Conservation (phyloP, 2,113 vertebrate species). For the Eublepharis macularius region DNA sequence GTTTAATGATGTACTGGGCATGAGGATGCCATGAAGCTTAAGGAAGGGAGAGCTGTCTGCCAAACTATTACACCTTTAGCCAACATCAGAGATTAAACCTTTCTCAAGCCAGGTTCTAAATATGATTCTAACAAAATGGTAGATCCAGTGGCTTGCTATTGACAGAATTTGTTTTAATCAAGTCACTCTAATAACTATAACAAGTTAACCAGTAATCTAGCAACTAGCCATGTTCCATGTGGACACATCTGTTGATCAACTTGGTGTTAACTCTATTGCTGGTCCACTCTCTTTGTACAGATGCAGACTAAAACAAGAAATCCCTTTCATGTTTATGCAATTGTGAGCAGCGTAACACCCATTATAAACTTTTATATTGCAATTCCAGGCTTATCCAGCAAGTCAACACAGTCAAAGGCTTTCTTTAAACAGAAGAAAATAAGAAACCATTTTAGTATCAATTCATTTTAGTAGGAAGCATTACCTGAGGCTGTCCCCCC, state of each 20-base stretch:
- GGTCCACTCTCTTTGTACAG: slow-evolving; percentile 40
- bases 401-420: background rate
- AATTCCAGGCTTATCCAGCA: background rate
- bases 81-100: background rate
- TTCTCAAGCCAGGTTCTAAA: background rate
- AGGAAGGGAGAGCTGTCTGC: background rate
- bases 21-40: background rate
- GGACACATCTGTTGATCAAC: slow-evolving; percentile 18
- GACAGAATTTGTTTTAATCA: background rate
- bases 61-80: background rate
- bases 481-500: background rate
- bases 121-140: background rate
- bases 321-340: no score
- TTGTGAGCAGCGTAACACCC: background rate
- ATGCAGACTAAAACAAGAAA: background rate
- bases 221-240: background rate
- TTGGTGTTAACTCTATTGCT: slow-evolving; percentile 36
- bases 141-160: background rate
- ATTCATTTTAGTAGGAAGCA: background rate
- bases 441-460: background rate
- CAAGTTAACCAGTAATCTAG: background rate
- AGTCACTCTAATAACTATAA: background rate
- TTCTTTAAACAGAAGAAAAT: background rate
- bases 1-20: slow-evolving; percentile 18
- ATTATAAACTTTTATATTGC: background rate